Evolutionary conservation across 1,140 invertebrate species (phyloP).

Genomic region (Scaptomyza graminum): DNA sequence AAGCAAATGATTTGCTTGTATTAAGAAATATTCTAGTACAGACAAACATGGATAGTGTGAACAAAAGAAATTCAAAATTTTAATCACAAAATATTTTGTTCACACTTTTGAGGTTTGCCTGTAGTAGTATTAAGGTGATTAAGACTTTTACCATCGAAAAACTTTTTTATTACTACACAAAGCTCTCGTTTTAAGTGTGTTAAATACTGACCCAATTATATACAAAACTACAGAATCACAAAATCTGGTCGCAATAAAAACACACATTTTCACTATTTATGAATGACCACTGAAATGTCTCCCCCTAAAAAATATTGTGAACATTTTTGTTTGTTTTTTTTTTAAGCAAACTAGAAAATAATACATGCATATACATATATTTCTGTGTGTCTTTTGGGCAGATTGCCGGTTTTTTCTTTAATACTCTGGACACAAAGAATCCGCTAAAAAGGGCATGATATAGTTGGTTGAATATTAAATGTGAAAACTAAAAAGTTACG

Average conservation of each 20-base stretch:
- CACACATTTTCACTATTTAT: slow-evolving; percentile 4
- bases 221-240: background rate
- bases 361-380: too few relatives aligned
- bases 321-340: slow-evolving; percentile 1
- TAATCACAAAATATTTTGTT: too few relatives aligned
- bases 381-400: background rate
- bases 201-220: background rate
- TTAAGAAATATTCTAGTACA: too few relatives aligned
- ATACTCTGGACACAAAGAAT: slow-evolving; percentile 5
- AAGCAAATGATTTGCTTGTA: slow-evolving; percentile 4
- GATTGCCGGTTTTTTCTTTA: background rate
- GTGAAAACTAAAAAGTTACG: background rate
- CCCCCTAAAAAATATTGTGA: slow-evolving; percentile 1
- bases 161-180: too few relatives aligned
- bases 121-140: background rate
- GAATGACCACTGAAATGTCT: slow-evolving; percentile 3
- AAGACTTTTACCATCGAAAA: background rate
- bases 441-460: background rate
- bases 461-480: background rate
- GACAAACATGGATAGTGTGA: too few relatives aligned
- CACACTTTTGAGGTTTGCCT: too few relatives aligned
- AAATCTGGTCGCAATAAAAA: slow-evolving; percentile 4
- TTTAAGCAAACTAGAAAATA: slow-evolving; percentile 2
- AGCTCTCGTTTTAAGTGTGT: background rate
- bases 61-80: too few relatives aligned